Base-by-base conservation (phyloP, 1,140 invertebrate species). In the Teleogryllus occipitalis region DNA sequence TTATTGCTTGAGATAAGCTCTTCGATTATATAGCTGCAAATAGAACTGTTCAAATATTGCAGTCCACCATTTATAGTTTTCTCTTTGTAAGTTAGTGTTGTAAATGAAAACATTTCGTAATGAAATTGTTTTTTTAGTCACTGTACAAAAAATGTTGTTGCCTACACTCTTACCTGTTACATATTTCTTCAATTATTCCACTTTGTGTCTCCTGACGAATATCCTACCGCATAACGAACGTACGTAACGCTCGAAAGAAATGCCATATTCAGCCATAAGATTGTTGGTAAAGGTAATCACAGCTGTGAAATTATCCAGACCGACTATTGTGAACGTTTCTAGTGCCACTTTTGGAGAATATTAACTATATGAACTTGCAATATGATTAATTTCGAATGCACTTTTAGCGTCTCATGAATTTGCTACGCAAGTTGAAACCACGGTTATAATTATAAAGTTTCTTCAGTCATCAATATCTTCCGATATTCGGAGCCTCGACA, bases 181-280 rank as follows among this genome's bases (percentile, higher is more conserved):
- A 65, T 65, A 65, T 65, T 78, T 39, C 77, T 22, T 10, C 77
- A 22, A 5, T 39, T 39, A 1, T 5, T 39, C 27, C 5, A 5
- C 77, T 47, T 78, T 78, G 47, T 78, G 77, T 21, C 76, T 78
- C 7, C 77, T 8, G 47, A 0, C 49, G 77, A 48, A 78, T 78
- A 47, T 78, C 77, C 39, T 49, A 48, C 54, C 47, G 46, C 49
- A 47, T 78, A 47, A 49, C 77, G 47, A 78, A 78, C 8, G 18
- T 65, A 2, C 27, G 54, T 65, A 65, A 65, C 15, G 15, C 49
- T n/a, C 21, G n/a, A 18, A 78, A 78, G 77, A 78, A 78, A 49
- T 78, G 47, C 5, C 54, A 49, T 78, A 78, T 65, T 65, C 7
- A 65, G 54, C 54, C 54, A 0, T 65, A 65, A 65, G 54, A 14